phyloP scores from a whole-genome alignment of 2,888 invertebrate species.

The Seira sanloemensis region DNA sequence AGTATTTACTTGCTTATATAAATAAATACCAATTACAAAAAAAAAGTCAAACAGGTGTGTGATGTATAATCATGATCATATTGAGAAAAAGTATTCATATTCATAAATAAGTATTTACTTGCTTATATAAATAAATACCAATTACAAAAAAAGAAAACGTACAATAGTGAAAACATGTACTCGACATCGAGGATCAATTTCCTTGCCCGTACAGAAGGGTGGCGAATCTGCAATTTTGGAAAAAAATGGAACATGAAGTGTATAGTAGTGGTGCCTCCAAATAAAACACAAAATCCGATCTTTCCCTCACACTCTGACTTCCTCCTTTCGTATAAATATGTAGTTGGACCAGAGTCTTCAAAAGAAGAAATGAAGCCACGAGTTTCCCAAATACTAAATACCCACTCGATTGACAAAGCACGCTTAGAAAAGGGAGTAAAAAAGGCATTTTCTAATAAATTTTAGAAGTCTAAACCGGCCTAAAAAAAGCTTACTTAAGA shows the following conservation, averaged over 20 bases:
- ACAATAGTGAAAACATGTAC: neutral
- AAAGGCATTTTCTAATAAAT: neutral
- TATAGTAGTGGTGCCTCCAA: conserved; percentile 10
- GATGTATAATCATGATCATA: conserved; percentile 30
- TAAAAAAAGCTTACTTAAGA: too few species aligned
- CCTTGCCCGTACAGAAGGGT: neutral
- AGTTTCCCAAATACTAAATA: neutral
- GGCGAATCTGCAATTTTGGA: neutral
- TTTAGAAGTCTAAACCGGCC: neutral
- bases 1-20: neutral
- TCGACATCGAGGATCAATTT: neutral
- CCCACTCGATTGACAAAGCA: neutral
- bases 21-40: too few species aligned
- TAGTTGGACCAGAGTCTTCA: neutral
- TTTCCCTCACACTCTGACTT: too few species aligned
- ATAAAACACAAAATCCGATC: too few species aligned
- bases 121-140: neutral
- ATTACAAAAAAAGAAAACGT: neutral
- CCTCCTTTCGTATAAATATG: neutral
- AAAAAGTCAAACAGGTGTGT: conserved; percentile 36
- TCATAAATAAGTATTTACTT: neutral
- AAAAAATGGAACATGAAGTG: neutral
- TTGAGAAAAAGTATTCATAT: neutral
- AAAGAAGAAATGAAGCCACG: neutral
- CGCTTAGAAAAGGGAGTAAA: conserved; percentile 1